Evolutionary conservation across 2,888 invertebrate genomes (phyloP).

Genomic region (Cephus spinipes): DNA sequence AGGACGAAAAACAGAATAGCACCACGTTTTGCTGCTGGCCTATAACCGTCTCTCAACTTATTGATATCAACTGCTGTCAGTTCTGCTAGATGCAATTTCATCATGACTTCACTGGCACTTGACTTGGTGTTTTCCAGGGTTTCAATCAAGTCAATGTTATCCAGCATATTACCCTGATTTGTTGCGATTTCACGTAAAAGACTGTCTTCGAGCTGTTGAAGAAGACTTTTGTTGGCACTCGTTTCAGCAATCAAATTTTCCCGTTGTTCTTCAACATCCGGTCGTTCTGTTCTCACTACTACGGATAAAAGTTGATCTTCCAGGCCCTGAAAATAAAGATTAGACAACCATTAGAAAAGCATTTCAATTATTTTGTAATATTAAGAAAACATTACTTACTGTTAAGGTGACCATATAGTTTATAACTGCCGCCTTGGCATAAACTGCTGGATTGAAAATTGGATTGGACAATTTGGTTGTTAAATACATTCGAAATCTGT

Average conservation of each 20-base stretch:
- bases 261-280: slow-evolving; percentile 89
- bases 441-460: slow-evolving; percentile 86
- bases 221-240: slow-evolving; percentile 84
- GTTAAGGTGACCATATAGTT: slow-evolving; percentile 91
- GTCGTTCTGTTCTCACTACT: slow-evolving; percentile 87
- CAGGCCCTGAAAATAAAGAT: slow-evolving; percentile 72
- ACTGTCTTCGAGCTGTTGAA: slow-evolving; percentile 88
- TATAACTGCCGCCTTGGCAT: slow-evolving; percentile 88
- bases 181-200: slow-evolving; percentile 85
- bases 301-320: slow-evolving; percentile 93
- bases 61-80: slow-evolving; percentile 86
- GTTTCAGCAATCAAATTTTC: slow-evolving; percentile 87
- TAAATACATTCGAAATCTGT: slow-evolving; percentile 87
- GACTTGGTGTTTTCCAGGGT: slow-evolving; percentile 91
- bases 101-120: slow-evolving; percentile 83
- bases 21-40: slow-evolving; percentile 86
- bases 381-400: slow-evolving; percentile 62
- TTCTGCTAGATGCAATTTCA: slow-evolving; percentile 81
- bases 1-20: slow-evolving; percentile 92
- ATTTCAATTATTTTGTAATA: slow-evolving; percentile 6
- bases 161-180: slow-evolving; percentile 92
- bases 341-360: slow-evolving; percentile 14
- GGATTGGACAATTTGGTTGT: slow-evolving; percentile 93
- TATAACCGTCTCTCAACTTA: slow-evolving; percentile 84
- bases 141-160: slow-evolving; percentile 86